Evolutionary conservation across 2,113 vertebrate genomes (phyloP), one percentile per base, ranked within the genome.

Genomic region (Pluvianellus socialis): DNA sequence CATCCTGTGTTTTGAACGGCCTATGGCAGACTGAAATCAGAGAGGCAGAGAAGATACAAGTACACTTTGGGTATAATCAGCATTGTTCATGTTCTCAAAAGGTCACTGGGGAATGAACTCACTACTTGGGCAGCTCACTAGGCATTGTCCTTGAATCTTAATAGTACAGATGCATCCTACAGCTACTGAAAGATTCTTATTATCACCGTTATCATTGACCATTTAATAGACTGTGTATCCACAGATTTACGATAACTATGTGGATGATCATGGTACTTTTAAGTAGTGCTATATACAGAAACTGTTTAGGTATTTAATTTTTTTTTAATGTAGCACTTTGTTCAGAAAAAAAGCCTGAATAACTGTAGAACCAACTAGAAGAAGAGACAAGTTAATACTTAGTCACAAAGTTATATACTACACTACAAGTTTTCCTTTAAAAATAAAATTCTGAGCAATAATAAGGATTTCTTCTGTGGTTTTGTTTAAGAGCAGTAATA

Each of bases 191-290:
- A 85, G 40, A 32, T 22, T 74, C 61, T 94, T 59, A 14, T 49
- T 35, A 59, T 24, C 0, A 4, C 30, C 2, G 0, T 75, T 61
- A 38, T 20, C 56, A 66, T 1, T 32, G 45, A 44, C 44, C 49
- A 35, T 42, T 52, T 42, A 52, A 70, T 24, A n/a, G 40, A 53
- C 67, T 53, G 30, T n/a, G 10, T 71, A 74, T 35, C 38, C 50
- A 88, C 7, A 28, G 27, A 55, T 58, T 83, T 38, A 87, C 20
- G 17, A 7, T 15, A 42, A 68, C 15, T 65, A 70, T 3, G 32
- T 13, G 62, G 74, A 65, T 14, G 20, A 79, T 38, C 30, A 55
- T 4, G 12, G 12, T 59, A 79, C 20, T 73, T 86, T 61, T 40
- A 81, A 56, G 35, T 20, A 33, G 24, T 40, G 35, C 28, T 59